Percentiles rank a stretch among this genome's conserved stretches.
These are phyloP conservation scores for Anthrax anthrax DNA, from an alignment of 2,888 invertebrate genomes.

Conservation along the genomic window DNA sequence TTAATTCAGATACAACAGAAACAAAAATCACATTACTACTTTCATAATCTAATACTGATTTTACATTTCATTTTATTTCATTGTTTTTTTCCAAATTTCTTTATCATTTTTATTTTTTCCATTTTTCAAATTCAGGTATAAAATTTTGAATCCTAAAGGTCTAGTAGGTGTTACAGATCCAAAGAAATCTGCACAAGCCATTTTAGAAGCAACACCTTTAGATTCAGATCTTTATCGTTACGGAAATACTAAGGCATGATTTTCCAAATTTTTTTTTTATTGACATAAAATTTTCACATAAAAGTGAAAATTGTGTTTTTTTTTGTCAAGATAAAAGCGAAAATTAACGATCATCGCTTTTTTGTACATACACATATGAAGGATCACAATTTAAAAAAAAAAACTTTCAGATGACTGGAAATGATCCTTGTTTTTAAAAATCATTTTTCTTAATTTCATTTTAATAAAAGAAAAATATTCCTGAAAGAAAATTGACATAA, in stretches of 20 bases:
- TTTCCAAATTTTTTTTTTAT: conserved; percentile 1
- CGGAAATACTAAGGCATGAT: conserved; percentile 97
- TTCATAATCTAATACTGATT: no score
- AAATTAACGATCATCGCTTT: background rate
- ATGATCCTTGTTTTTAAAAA: background rate
- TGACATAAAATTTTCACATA: background rate
- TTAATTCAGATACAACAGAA: no score
- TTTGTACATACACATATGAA: background rate
- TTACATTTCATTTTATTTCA: background rate
- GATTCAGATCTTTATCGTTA: conserved; percentile 87
- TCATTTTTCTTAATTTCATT: no score
- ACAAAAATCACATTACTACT: no score
- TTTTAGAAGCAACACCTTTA: conserved; percentile 72
- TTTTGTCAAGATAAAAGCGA: no score
- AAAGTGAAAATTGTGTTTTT: no score
- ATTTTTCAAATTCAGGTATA: conserved; percentile 54
- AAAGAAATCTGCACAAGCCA: conserved; percentile 68
- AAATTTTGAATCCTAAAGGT: conserved; percentile 91
- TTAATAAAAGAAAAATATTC: no score
- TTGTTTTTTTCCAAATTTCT: background rate
- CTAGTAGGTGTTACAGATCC: conserved; percentile 60
- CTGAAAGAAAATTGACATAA: no score
- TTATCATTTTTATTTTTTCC: background rate
- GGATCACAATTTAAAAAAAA: background rate
- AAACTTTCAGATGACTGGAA: background rate